Conservation (phyloP, 1,140 invertebrate species). For the Battus philenor region DNA sequence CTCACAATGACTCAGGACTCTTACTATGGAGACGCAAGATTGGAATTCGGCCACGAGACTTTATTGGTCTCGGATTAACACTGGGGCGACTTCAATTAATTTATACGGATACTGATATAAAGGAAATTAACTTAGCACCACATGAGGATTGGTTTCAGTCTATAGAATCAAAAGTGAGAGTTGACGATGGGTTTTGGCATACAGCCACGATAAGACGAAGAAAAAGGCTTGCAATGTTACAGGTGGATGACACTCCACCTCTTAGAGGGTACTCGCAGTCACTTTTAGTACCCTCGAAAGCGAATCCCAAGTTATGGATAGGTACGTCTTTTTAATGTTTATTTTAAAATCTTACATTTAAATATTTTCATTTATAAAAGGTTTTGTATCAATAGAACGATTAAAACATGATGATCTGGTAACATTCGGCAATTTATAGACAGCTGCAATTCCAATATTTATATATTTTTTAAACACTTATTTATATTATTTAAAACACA, state of each 20-base stretch:
- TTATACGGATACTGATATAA: conserved; percentile 65
- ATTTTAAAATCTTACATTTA: too few relatives aligned
- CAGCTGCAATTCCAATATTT: too few relatives aligned
- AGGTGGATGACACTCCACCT: conserved; percentile 81
- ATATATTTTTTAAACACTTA: too few relatives aligned
- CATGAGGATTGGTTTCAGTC: conserved; percentile 70
- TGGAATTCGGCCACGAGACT: conserved; percentile 65
- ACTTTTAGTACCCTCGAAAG: conserved; percentile 82
- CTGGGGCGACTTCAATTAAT: conserved; percentile 66
- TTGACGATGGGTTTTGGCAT: conserved; percentile 87
- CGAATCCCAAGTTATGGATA: conserved; percentile 86
- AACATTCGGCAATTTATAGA: too few relatives aligned
- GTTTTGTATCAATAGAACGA: too few relatives aligned
- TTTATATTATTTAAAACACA: too few relatives aligned
- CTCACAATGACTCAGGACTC: conserved; percentile 80
- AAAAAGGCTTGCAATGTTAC: conserved; percentile 81
- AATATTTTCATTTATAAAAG: too few relatives aligned
- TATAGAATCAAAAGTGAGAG: conserved; percentile 74
- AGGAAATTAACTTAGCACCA: conserved; percentile 48
- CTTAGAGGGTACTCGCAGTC: conserved; percentile 79
- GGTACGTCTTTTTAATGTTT: conserved; percentile 74
- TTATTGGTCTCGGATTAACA: conserved; percentile 68
- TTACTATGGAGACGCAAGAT: conserved; percentile 80
- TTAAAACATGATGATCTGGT: too few relatives aligned
- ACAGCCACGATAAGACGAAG: conserved; percentile 80